Evolutionary conservation across 2,797 vertebrate species (phyloP).

Genomic region (Pampus argenteus): DNA sequence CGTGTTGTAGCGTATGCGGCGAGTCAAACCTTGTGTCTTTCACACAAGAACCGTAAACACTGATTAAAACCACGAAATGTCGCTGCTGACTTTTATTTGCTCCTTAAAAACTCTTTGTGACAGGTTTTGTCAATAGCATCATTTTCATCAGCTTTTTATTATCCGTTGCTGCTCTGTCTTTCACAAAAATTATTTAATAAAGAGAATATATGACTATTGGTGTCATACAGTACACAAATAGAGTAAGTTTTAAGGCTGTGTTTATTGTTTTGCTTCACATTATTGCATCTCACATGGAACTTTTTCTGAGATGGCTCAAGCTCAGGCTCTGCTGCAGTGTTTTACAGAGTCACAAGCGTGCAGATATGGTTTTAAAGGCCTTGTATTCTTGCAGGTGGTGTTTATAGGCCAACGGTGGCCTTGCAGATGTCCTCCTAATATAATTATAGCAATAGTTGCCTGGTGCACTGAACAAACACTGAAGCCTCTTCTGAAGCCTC

Average conservation of each 20-base stretch:
- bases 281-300: constrained; percentile 11
- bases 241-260: neutral
- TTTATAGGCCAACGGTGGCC: constrained; percentile 60
- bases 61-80: constrained; percentile 31
- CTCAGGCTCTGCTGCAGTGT: constrained; percentile 1
- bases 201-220: neutral
- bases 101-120: constrained; percentile 24
- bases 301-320: constrained; percentile 17
- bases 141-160: constrained; percentile 13
- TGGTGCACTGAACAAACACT: constrained; percentile 48
- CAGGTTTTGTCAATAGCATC: constrained; percentile 25
- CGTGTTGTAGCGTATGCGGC: too few relatives aligned
- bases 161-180: neutral
- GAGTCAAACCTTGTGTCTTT: constrained; percentile 34
- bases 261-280: constrained; percentile 19
- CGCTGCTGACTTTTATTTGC: constrained; percentile 35
- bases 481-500: constrained; percentile 36
- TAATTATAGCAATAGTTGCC: constrained; percentile 66
- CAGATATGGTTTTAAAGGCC: constrained; percentile 42
- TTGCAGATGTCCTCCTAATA: constrained; percentile 64
- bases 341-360: constrained; percentile 36
- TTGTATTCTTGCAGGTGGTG: constrained; percentile 56
- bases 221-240: neutral
- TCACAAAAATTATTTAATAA: constrained; percentile 2
- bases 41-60: constrained; percentile 18